Evolutionary conservation across 2,888 invertebrate species (phyloP).

Genomic region (Xanthorhoe designata): DNA sequence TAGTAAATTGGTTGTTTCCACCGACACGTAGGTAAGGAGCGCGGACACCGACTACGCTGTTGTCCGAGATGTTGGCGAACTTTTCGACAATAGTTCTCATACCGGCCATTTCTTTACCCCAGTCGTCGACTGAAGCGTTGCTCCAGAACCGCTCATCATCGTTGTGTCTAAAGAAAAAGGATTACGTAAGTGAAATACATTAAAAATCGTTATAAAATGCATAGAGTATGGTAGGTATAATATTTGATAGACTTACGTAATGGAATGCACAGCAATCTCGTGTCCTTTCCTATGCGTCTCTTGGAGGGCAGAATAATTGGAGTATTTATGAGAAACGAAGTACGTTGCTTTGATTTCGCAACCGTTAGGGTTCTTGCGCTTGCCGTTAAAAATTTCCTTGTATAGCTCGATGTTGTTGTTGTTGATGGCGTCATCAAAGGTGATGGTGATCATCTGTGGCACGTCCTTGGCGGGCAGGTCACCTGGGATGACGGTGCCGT

Average conservation of each 20-base stretch:
- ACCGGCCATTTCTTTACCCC: conserved; percentile 98
- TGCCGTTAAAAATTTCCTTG: conserved; percentile 95
- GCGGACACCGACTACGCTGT: conserved; percentile 95
- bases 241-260: conserved; percentile 88
- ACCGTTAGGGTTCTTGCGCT: conserved; percentile 96
- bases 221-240: conserved; percentile 9
- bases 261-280: conserved; percentile 97
- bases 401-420: conserved; percentile 97
- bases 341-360: conserved; percentile 97
- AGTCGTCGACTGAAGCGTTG: conserved; percentile 95
- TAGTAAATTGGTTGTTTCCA: conserved; percentile 98
- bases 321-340: conserved; percentile 97
- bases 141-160: conserved; percentile 97
- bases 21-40: conserved; percentile 96
- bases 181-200: conserved; percentile 10
- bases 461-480: conserved; percentile 94
- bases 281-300: conserved; percentile 96
- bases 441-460: conserved; percentile 97
- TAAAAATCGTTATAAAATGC: conserved; percentile 4
- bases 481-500: conserved; percentile 94
- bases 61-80: conserved; percentile 95
- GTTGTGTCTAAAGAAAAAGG: conserved; percentile 88
- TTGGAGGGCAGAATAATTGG: conserved; percentile 96
- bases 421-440: conserved; percentile 97
- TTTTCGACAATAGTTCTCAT: conserved; percentile 96